Conservation (phyloP, 2,113 vertebrate species). For the Numida meleagris region DNA sequence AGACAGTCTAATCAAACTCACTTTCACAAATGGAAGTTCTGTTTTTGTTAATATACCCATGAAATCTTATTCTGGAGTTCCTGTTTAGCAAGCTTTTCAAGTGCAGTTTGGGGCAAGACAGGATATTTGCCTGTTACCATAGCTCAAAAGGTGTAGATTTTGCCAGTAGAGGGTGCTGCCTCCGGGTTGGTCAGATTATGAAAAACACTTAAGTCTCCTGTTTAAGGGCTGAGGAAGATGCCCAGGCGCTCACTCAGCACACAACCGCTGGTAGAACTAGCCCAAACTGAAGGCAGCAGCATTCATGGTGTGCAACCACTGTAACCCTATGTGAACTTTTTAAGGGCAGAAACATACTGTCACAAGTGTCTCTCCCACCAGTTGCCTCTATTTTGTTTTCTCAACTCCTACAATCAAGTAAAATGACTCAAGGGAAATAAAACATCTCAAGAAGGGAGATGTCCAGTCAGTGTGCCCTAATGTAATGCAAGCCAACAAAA, state of each 20-base stretch:
- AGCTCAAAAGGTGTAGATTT: neutral
- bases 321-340: neutral
- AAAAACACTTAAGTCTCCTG: neutral
- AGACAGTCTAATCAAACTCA: neutral
- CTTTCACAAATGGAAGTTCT: neutral
- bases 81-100: neutral
- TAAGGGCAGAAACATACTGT: neutral
- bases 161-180: neutral
- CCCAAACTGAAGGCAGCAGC: neutral
- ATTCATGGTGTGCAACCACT: neutral
- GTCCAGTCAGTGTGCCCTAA: neutral
- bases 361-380: neutral
- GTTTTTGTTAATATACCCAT: neutral
- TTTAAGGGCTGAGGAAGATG: neutral
- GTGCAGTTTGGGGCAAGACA: neutral
- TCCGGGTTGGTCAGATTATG: neutral
- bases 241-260: neutral
- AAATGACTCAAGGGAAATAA: neutral
- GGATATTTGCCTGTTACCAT: fast-evolving
- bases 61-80: neutral
- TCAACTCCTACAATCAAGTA: neutral
- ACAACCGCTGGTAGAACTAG: neutral
- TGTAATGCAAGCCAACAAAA: neutral
- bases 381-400: neutral
- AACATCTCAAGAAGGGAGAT: neutral